These are phyloP conservation scores for Chelonus formosanus DNA, from an alignment of 2,888 invertebrate genomes.

Conservation along the genomic window DNA sequence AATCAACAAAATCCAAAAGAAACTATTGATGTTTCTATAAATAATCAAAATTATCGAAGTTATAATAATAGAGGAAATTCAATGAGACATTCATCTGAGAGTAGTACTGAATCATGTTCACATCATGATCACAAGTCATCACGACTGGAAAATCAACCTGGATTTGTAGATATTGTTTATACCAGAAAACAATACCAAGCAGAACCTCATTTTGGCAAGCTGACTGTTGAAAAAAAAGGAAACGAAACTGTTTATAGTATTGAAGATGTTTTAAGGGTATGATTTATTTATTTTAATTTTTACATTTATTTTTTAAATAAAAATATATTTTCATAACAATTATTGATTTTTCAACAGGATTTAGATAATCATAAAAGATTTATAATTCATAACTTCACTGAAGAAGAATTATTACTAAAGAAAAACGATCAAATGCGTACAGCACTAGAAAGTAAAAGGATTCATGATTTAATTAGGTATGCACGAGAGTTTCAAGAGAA, in stretches of 20 bases:
- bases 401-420: constrained; percentile 54
- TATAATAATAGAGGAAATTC: constrained; percentile 8
- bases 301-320: neutral
- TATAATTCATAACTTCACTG: constrained; percentile 58
- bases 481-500: constrained; percentile 57
- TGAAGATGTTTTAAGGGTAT: constrained; percentile 51
- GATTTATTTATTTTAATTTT: constrained; percentile 6
- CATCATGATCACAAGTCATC: constrained; percentile 15
- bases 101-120: constrained; percentile 3
- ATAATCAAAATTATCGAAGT: constrained; percentile 2
- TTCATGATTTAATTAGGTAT: constrained; percentile 56
- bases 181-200: constrained; percentile 43
- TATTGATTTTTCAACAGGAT: constrained; percentile 43
- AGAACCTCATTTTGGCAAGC: constrained; percentile 53
- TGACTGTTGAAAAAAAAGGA: constrained; percentile 42
- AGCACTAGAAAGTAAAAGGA: constrained; percentile 48
- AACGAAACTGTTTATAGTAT: constrained; percentile 50
- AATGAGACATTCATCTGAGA: constrained; percentile 14
- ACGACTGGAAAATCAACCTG: constrained; percentile 46
- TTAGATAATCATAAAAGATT: constrained; percentile 50
- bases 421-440: constrained; percentile 53
- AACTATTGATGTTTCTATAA: constrained; percentile 10
- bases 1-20: neutral
- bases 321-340: no score
- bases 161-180: constrained; percentile 59